These are phyloP conservation scores for Drosophila simulans DNA, from an alignment of 1,140 invertebrate genomes.

Conservation along the genomic window DNA sequence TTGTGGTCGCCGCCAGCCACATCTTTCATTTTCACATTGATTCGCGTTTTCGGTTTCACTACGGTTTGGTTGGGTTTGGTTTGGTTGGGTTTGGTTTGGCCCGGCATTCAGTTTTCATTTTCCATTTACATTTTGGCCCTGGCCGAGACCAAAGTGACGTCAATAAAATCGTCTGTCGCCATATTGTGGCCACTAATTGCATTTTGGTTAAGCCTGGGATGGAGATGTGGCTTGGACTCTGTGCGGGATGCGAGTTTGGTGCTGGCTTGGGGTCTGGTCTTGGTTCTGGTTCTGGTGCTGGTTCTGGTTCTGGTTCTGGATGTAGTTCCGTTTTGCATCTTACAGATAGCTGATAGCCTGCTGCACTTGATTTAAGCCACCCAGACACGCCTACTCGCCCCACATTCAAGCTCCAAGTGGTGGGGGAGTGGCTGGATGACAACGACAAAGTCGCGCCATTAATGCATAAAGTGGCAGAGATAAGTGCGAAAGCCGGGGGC, in stretches of 20 bases:
- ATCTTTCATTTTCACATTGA: slow-evolving; percentile 70
- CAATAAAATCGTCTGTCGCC: slow-evolving; percentile 54
- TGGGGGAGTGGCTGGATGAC: slow-evolving; percentile 21
- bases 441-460: slow-evolving; percentile 62
- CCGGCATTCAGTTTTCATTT: slow-evolving; percentile 11
- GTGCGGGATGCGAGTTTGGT: neutral
- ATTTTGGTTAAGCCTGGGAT: slow-evolving; percentile 71
- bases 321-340: slow-evolving; percentile 13
- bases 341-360: slow-evolving; percentile 5
- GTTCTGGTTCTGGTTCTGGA: neutral
- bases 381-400: slow-evolving; percentile 20
- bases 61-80: neutral
- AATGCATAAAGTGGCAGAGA: slow-evolving; percentile 71
- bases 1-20: slow-evolving; percentile 68
- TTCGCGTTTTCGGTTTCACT: slow-evolving; percentile 23
- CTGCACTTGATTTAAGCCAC: slow-evolving; percentile 48
- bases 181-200: slow-evolving; percentile 78
- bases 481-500: slow-evolving; percentile 37
- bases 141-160: slow-evolving; percentile 39
- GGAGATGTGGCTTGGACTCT: slow-evolving; percentile 20
- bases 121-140: slow-evolving; percentile 52
- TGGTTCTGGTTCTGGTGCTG: neutral
- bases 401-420: neutral
- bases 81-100: neutral
- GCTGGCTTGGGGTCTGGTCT: neutral